phyloP scores from a whole-genome alignment of 2,113 vertebrate genomes.

The Corapipo altera region DNA sequence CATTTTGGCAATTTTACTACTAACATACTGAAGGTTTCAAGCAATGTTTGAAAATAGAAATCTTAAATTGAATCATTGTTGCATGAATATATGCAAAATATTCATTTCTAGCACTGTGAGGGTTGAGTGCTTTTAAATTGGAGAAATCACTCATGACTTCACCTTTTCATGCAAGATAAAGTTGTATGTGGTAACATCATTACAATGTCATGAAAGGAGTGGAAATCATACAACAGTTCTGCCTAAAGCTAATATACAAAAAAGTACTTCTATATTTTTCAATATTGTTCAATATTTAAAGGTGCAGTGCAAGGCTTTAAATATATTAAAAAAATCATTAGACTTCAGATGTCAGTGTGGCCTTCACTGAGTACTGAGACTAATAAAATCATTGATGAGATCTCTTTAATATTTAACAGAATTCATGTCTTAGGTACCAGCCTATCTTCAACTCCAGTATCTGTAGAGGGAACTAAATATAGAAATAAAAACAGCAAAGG shows the following conservation, averaged over 20 bases:
- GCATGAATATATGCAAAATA: slow-evolving; percentile 99
- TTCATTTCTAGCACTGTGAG: slow-evolving; percentile 98
- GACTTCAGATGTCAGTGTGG: slow-evolving; percentile 72
- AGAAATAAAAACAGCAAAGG: slow-evolving; percentile 65
- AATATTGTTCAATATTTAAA: slow-evolving; percentile 86
- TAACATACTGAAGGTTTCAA: slow-evolving; percentile 90
- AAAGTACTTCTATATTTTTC: slow-evolving; percentile 83
- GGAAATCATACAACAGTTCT: slow-evolving; percentile 86
- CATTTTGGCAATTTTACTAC: slow-evolving; percentile 91
- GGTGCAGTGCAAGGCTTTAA: slow-evolving; percentile 76
- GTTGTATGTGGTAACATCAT: slow-evolving; percentile 97
- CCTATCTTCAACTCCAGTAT: slow-evolving; percentile 71
- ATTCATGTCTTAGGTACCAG: slow-evolving; percentile 74
- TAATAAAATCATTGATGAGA: slow-evolving; percentile 82
- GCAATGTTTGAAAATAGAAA: slow-evolving; percentile 99
- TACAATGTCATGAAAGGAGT: slow-evolving; percentile 92
- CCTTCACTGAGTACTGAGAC: slow-evolving; percentile 75
- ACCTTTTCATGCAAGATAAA: slow-evolving; percentile 99
- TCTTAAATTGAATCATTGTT: slow-evolving; percentile 99
- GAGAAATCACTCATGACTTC: slow-evolving; percentile 99
- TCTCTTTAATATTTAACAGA: slow-evolving; percentile 82
- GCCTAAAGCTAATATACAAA: slow-evolving; percentile 86
- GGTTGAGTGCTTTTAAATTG: slow-evolving; percentile 99
- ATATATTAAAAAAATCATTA: slow-evolving; percentile 77
- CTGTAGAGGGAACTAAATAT: slow-evolving; percentile 66